A percentile compares a stretch with the other conserved stretches of the same genome.
Evolutionary conservation across 1,140 invertebrate species (phyloP).

Genomic region (Psix sp.): DNA sequence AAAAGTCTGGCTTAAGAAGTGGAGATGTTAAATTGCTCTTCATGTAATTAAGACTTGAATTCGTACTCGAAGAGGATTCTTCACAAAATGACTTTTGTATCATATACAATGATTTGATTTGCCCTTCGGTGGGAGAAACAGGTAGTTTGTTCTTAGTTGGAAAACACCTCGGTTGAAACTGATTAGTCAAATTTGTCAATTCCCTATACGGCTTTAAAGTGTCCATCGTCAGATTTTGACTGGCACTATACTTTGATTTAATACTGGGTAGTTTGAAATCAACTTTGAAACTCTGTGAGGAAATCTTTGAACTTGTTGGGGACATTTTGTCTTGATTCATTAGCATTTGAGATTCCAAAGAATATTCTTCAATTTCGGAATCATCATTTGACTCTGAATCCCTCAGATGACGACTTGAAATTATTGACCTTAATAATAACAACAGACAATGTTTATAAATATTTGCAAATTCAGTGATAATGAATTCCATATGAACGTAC

Average conservation of each 20-base stretch:
- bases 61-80: slow-evolving; percentile 2
- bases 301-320: slow-evolving; percentile 36
- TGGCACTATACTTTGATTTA: slow-evolving; percentile 36
- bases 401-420: too few species aligned
- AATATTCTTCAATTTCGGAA: slow-evolving; percentile 15
- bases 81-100: slow-evolving; percentile 17
- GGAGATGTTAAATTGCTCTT: slow-evolving; percentile 28
- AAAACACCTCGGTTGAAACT: slow-evolving; percentile 22
- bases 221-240: slow-evolving; percentile 12
- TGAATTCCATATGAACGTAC: too few species aligned
- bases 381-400: too few species aligned
- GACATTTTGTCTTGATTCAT: slow-evolving; percentile 13
- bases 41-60: slow-evolving; percentile 5
- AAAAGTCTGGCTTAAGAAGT: slow-evolving; percentile 6
- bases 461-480: not conserved
- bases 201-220: slow-evolving; percentile 12
- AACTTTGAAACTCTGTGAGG: slow-evolving; percentile 25
- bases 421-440: too few species aligned
- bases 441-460: too few species aligned
- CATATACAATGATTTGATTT: slow-evolving; percentile 17
- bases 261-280: slow-evolving; percentile 26
- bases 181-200: slow-evolving; percentile 26
- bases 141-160: slow-evolving; percentile 9
- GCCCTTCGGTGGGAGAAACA: not conserved
- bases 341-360: slow-evolving; percentile 19